These are phyloP conservation scores for Martes flavigula DNA, from an alignment of 2,797 vertebrate species.

Conservation along the genomic window DNA sequence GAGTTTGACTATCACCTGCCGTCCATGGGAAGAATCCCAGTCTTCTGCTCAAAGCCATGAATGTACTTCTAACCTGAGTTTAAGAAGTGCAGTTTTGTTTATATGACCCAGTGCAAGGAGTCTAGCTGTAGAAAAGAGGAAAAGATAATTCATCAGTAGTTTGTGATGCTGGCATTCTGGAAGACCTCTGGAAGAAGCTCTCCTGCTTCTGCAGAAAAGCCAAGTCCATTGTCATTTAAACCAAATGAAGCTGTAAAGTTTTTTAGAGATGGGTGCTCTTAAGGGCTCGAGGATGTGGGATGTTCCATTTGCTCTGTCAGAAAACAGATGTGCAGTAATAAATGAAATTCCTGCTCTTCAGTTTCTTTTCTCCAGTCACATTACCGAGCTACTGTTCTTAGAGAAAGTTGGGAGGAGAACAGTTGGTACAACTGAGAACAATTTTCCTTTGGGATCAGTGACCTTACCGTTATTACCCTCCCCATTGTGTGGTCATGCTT, in stretches of 20 bases:
- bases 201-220: not conserved
- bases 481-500: not conserved
- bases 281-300: not conserved
- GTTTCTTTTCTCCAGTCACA: not conserved
- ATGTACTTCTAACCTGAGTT: not conserved
- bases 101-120: not conserved
- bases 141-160: not conserved
- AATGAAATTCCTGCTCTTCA: not conserved
- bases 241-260: slow-evolving; percentile 21
- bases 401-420: not conserved
- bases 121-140: not conserved
- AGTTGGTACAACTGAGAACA: not conserved
- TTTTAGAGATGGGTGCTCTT: not conserved
- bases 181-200: not conserved
- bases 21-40: not conserved
- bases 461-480: not conserved
- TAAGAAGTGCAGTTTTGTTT: not conserved
- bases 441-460: not conserved
- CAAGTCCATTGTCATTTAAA: not conserved
- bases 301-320: not conserved
- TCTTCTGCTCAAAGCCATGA: not conserved
- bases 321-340: not conserved
- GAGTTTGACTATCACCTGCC: not conserved
- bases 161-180: not conserved
- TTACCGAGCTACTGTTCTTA: not conserved